Base-by-base conservation (phyloP, 2,888 invertebrate species). In the Drosophila incognita region DNA sequence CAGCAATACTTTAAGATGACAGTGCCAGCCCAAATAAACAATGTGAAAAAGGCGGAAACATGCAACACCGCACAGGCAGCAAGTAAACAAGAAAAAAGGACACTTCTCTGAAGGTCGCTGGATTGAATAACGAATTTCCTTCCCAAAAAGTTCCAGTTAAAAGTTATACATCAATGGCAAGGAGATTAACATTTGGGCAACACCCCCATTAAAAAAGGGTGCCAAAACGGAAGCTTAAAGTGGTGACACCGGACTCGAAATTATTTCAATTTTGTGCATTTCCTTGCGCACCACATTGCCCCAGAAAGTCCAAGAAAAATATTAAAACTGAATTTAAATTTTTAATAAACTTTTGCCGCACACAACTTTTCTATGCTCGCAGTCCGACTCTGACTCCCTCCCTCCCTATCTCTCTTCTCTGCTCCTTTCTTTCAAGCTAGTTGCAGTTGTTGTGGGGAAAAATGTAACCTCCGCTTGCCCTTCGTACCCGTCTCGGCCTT, bases 231-330 rank as follows among this genome's bases (percentile, higher is more conserved):
- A 89, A 74, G 87, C 66, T 60, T 67, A 74, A 76, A 87, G 89
- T 80, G 87, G 81, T 84, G 91, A 92, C 90, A 92, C 91, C 89
- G 87, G 86, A 83, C 82, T 81, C 70, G 68, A 89, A 89, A 90
- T 91, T 77, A 90, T 90, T 87, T 86, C 78, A 90, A 87, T 87
- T 91, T 90, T 83, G 74, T 84, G 82, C 90, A 89, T 90, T 85
- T 89, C 87, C 90, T 73, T 68, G 66, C 58, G 70, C 74, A 58
- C 57, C 75, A 87, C 82, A 84, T 81, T 78, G 73, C 63, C 61
- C 36, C 68, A 24, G 8, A 24, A 46, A 15, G 21, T 29, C 38
- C 6, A 29, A 38, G 36, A 77, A 67, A 64, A 74, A 69, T 76
- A 68, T 77, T 79, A 81, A 90, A 87, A 82, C 76, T 66, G 79